phyloP scores from a whole-genome alignment of 2,888 invertebrate species.

The Tenthredo amoena region DNA sequence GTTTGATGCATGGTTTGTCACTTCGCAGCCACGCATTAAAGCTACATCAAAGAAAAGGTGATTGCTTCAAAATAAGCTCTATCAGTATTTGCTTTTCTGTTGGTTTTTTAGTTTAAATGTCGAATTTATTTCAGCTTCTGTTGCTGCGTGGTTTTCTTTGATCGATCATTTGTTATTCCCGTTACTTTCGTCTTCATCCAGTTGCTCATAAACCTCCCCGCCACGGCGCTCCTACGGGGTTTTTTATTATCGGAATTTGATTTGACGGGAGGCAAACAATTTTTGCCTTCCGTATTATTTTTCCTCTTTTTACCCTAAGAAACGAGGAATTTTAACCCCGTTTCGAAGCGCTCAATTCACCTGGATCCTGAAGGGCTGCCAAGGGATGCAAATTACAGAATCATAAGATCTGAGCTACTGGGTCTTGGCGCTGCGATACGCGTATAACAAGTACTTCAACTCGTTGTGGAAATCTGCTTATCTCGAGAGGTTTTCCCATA shows the following conservation, averaged over 20 bases:
- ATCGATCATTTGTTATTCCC: slow-evolving; percentile 36
- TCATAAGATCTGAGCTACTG: neutral
- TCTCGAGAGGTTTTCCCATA: neutral
- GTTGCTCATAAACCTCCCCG: slow-evolving; percentile 23
- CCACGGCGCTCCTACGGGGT: neutral
- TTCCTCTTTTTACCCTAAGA: slow-evolving; percentile 2
- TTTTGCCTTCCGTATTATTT: slow-evolving; percentile 26
- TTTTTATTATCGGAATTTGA: slow-evolving; percentile 49
- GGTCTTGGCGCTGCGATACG: neutral
- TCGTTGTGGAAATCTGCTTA: slow-evolving; percentile 13
- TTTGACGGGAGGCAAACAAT: slow-evolving; percentile 48
- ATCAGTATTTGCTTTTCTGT: neutral
- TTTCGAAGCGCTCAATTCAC: slow-evolving; percentile 40
- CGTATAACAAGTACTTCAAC: slow-evolving; percentile 12
- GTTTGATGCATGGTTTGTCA: slow-evolving; percentile 3
- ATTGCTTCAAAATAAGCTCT: neutral
- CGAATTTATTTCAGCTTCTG: neutral
- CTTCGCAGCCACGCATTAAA: neutral
- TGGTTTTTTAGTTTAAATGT: neutral
- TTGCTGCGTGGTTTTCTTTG: neutral
- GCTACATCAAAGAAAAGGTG: neutral
- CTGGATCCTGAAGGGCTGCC: slow-evolving; percentile 32
- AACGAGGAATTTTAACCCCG: slow-evolving; percentile 25
- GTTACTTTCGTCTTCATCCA: neutral
- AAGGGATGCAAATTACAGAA: neutral